A percentile compares a stretch with the other conserved stretches of the same genome.
These are phyloP conservation scores for Tetramorium alpestre DNA, from an alignment of 1,140 invertebrate species.

Conservation along the genomic window DNA sequence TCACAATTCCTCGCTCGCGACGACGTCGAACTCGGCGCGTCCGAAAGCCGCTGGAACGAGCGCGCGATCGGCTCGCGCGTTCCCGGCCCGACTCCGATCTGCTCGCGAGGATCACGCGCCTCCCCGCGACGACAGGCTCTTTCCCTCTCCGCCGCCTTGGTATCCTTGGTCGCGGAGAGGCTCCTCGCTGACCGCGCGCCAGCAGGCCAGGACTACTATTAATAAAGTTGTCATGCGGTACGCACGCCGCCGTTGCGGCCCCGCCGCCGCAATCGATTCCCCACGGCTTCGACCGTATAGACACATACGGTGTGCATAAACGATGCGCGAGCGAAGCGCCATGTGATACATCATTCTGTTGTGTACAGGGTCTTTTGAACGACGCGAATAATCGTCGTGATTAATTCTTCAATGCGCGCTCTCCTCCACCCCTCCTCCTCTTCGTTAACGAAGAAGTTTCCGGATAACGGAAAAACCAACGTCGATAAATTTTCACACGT, in stretches of 20 bases:
- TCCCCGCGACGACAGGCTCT: conserved; percentile 50
- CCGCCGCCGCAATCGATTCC: conserved; percentile 65
- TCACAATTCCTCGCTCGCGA: not conserved
- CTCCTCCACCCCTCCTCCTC: not conserved
- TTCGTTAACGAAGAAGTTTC: not conserved
- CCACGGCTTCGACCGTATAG: conserved; percentile 17
- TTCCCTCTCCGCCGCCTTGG: conserved; percentile 47
- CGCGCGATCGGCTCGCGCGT: conserved; percentile 9
- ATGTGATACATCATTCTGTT: conserved; percentile 42
- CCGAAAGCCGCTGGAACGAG: not conserved
- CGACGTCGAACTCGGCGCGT: not conserved
- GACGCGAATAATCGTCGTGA: conserved; percentile 4
- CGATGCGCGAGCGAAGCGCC: conserved; percentile 28
- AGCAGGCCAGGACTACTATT: conserved; percentile 66
- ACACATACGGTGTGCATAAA: conserved; percentile 33
- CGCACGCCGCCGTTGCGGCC: conserved; percentile 19
- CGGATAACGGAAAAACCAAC: not conserved
- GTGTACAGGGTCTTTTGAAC: not conserved
- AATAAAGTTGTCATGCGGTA: conserved; percentile 72
- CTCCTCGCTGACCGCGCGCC: conserved; percentile 46
- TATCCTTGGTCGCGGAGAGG: conserved; percentile 63
- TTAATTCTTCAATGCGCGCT: not conserved
- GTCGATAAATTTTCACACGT: not conserved
- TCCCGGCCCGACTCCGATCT: not conserved
- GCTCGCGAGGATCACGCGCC: conserved; percentile 48